Conservation (phyloP, 2,113 vertebrate species). For the Engystomops pustulosus region DNA sequence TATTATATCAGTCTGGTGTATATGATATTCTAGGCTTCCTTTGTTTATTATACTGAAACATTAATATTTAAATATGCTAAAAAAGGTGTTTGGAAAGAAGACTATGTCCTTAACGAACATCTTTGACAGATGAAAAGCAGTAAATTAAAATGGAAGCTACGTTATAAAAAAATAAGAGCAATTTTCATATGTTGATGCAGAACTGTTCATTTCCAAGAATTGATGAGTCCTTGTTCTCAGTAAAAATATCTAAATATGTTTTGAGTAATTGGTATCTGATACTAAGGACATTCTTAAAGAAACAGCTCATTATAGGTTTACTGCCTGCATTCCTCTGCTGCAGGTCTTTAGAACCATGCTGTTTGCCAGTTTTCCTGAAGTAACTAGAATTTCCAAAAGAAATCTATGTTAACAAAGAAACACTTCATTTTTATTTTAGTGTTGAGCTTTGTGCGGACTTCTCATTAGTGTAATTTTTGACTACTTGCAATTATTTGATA, state of each 20-base stretch:
- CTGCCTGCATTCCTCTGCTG: too few relatives aligned
- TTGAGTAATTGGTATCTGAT: too few relatives aligned
- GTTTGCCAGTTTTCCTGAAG: too few relatives aligned
- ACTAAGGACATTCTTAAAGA: too few relatives aligned
- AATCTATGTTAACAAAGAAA: too few relatives aligned
- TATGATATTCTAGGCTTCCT: not conserved
- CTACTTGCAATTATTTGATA: too few relatives aligned
- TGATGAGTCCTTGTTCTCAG: not conserved
- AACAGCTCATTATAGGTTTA: too few relatives aligned
- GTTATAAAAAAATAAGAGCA: not conserved
- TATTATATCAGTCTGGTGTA: not conserved
- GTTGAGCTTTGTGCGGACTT: too few relatives aligned
- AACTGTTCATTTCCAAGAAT: not conserved
- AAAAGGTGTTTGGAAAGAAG: not conserved
- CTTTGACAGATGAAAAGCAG: not conserved
- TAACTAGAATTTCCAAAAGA: too few relatives aligned
- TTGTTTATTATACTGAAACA: not conserved
- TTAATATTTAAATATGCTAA: not conserved
- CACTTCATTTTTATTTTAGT: too few relatives aligned
- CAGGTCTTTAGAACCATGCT: too few relatives aligned
- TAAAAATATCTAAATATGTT: not conserved
- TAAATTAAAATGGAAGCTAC: constrained; percentile 2
- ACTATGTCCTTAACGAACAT: not conserved
- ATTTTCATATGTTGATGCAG: not conserved
- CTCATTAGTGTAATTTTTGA: too few relatives aligned